phyloP scores from a whole-genome alignment of 2,113 vertebrate genomes.

The Trochalopteron elliotii region DNA sequence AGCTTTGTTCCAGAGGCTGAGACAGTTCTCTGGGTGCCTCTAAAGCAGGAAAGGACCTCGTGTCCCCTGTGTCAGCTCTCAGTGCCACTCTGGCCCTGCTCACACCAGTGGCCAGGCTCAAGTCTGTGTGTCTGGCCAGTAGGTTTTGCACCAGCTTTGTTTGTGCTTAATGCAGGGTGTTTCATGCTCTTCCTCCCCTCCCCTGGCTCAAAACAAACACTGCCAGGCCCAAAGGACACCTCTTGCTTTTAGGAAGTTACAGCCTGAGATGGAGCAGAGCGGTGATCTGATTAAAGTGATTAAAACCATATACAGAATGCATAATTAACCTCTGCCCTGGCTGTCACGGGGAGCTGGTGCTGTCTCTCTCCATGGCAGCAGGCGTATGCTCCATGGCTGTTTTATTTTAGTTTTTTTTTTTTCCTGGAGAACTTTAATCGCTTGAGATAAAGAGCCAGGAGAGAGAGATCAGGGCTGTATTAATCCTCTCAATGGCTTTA shows the following conservation, averaged over 20 bases:
- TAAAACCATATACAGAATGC: slow-evolving; percentile 71
- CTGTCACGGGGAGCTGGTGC: slow-evolving; percentile 65
- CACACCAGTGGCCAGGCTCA: background rate
- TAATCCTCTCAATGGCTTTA: slow-evolving; percentile 81
- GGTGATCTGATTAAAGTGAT: slow-evolving; percentile 74
- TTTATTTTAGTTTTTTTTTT: background rate
- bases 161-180: background rate
- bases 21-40: background rate
- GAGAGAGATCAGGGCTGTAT: slow-evolving; percentile 74
- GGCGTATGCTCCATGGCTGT: slow-evolving; percentile 48
- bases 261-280: slow-evolving; percentile 21
- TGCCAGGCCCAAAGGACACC: background rate
- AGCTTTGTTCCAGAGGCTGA: background rate
- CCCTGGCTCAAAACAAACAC: background rate
- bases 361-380: slow-evolving; percentile 66
- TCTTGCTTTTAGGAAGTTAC: slow-evolving; percentile 59
- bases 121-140: background rate
- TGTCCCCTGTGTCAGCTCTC: background rate
- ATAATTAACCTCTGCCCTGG: slow-evolving; percentile 76
- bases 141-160: background rate
- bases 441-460: slow-evolving; percentile 77
- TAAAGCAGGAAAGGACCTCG: background rate
- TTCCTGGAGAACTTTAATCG: slow-evolving; percentile 73
- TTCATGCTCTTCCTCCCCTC: slow-evolving; percentile 2
- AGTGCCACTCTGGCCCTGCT: background rate